phyloP scores from a whole-genome alignment of 2,888 invertebrate species.

The Aspidiotus destructor region DNA sequence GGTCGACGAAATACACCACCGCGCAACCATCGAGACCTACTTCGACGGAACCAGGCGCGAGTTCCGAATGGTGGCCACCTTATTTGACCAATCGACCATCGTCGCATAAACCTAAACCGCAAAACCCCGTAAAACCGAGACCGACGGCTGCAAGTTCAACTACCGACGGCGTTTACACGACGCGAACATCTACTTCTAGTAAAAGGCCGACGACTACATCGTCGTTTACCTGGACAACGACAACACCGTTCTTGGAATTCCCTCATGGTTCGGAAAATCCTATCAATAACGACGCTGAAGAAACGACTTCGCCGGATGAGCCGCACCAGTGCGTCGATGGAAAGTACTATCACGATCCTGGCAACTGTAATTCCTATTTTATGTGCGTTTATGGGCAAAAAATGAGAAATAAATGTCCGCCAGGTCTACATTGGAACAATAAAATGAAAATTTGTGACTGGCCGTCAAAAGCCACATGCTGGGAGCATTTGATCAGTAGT shows the following conservation, averaged over 20 bases:
- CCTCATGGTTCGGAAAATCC: slow-evolving; percentile 41
- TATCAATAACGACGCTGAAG: slow-evolving; percentile 40
- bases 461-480: slow-evolving; percentile 64
- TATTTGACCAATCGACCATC: slow-evolving; percentile 19
- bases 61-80: slow-evolving; percentile 39
- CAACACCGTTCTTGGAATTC: slow-evolving; percentile 38
- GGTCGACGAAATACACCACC: too few relatives aligned
- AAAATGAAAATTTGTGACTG: slow-evolving; percentile 63
- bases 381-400: slow-evolving; percentile 54
- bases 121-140: slow-evolving; percentile 13
- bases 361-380: slow-evolving; percentile 32
- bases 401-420: slow-evolving; percentile 63
- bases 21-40: slow-evolving; percentile 29
- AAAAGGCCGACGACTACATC: slow-evolving; percentile 36
- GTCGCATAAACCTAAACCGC: background rate
- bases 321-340: slow-evolving; percentile 39
- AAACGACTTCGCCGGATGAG: slow-evolving; percentile 41
- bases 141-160: slow-evolving; percentile 28
- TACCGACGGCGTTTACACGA: slow-evolving; percentile 33
- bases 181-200: slow-evolving; percentile 32
- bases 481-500: slow-evolving; percentile 10
- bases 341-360: slow-evolving; percentile 33
- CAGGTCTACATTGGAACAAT: slow-evolving; percentile 70
- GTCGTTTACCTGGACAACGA: slow-evolving; percentile 39
- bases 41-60: slow-evolving; percentile 36